A percentile compares a stretch with the other conserved stretches of the same genome.
These are phyloP conservation scores for Criorhina ranunculi DNA, from an alignment of 2,888 invertebrate species.

Conservation along the genomic window DNA sequence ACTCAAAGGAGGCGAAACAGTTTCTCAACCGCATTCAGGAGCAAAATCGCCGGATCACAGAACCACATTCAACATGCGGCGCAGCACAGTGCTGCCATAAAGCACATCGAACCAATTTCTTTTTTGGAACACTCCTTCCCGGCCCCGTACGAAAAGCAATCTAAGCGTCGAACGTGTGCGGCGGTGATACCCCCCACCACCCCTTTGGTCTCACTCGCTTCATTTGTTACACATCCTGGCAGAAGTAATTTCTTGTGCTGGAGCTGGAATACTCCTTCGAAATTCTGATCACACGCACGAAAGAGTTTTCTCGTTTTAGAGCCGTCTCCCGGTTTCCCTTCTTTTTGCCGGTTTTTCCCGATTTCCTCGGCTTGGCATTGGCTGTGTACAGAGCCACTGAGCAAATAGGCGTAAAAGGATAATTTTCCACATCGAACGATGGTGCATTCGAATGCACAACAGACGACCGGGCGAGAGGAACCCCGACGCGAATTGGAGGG, in stretches of 20 bases:
- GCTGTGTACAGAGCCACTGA: constrained; percentile 57
- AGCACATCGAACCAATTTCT: constrained; percentile 75
- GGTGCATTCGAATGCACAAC: constrained; percentile 76
- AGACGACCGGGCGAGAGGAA: constrained; percentile 40
- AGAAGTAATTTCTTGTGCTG: constrained; percentile 74
- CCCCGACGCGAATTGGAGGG: not conserved
- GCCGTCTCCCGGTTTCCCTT: constrained; percentile 19
- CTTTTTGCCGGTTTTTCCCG: constrained; percentile 31
- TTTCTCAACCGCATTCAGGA: constrained; percentile 67
- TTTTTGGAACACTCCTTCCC: constrained; percentile 28
- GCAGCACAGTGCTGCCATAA: constrained; percentile 73
- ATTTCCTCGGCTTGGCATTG: constrained; percentile 60
- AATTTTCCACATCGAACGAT: constrained; percentile 75
- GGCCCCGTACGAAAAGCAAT: constrained; percentile 63
- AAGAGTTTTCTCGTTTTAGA: constrained; percentile 77
- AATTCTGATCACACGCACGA: constrained; percentile 79
- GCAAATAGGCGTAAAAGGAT: constrained; percentile 76
- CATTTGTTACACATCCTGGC: constrained; percentile 76
- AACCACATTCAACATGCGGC: constrained; percentile 77
- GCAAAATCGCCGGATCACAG: constrained; percentile 66
- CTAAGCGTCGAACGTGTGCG: constrained; percentile 72
- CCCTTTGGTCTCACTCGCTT: constrained; percentile 58
- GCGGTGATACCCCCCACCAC: constrained; percentile 1
- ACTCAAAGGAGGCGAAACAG: constrained; percentile 69
- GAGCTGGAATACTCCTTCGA: constrained; percentile 72